A percentile compares a stretch with the other conserved stretches of the same genome.
These are phyloP conservation scores for Drosophila saltans DNA, from an alignment of 1,140 invertebrate species.

Conservation along the genomic window DNA sequence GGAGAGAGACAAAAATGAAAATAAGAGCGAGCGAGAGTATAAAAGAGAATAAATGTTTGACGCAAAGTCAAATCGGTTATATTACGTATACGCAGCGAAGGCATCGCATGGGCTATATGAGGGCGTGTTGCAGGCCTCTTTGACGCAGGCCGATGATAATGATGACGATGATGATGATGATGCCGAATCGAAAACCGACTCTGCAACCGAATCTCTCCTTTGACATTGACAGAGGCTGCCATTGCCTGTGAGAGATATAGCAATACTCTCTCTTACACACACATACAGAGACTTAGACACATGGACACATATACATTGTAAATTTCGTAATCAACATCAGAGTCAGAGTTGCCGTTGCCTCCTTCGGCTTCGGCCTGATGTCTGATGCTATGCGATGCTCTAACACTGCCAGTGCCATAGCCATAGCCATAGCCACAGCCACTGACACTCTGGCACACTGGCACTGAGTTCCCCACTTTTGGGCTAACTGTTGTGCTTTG, in stretches of 20 bases:
- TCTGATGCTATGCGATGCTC: slow-evolving; percentile 25
- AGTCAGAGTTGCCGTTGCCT: slow-evolving; percentile 26
- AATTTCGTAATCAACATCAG: slow-evolving; percentile 64
- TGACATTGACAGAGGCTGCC: slow-evolving; percentile 62
- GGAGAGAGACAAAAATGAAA: neutral
- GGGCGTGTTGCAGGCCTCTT: slow-evolving; percentile 63
- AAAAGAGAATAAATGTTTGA: slow-evolving; percentile 13
- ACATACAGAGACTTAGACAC: neutral
- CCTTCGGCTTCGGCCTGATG: slow-evolving; percentile 14
- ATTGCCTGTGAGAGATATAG: slow-evolving; percentile 11
- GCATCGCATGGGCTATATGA: slow-evolving; percentile 35
- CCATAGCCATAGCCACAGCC: slow-evolving; percentile 12
- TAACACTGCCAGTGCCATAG: slow-evolving; percentile 25
- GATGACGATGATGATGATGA: slow-evolving; percentile 19
- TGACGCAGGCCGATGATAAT: slow-evolving; percentile 25
- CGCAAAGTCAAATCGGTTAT: slow-evolving; percentile 22
- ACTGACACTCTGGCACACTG: slow-evolving; percentile 7
- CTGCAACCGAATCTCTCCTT: slow-evolving; percentile 20
- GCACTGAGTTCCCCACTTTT: slow-evolving; percentile 23
- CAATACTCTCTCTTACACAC: neutral
- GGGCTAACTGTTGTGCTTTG: slow-evolving; percentile 40
- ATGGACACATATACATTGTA: slow-evolving; percentile 28
- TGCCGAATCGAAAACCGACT: slow-evolving; percentile 41
- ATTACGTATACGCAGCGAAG: slow-evolving; percentile 59
- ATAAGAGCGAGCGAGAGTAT: neutral